Evolutionary conservation across 2,113 vertebrate species (phyloP).

Genomic region (Pelecanoides urinatrix): DNA sequence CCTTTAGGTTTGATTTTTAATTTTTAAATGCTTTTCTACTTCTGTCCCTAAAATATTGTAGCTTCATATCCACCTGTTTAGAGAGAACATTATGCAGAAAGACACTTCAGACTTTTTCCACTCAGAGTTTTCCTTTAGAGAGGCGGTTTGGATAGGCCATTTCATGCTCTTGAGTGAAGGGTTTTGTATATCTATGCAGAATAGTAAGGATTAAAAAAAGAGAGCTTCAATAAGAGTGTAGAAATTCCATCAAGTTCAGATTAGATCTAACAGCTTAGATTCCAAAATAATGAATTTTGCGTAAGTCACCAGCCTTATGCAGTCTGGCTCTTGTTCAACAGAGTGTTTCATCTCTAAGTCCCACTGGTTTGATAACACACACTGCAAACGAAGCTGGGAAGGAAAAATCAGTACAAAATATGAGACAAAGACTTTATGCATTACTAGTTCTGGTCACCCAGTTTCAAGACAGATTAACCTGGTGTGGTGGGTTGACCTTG

Average conservation of each 20-base stretch:
- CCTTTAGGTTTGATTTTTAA: neutral
- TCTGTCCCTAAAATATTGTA: neutral
- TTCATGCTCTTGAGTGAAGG: neutral
- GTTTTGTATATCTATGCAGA: neutral
- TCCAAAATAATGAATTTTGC: neutral
- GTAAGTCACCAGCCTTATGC: neutral
- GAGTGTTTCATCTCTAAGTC: neutral
- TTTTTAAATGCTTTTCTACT: neutral
- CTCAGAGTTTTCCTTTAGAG: neutral
- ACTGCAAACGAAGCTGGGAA: neutral
- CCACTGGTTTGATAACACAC: neutral
- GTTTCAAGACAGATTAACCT: neutral
- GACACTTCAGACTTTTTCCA: neutral
- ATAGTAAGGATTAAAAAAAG: neutral
- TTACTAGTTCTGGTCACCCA: neutral
- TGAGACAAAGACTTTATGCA: neutral
- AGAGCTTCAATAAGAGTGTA: neutral
- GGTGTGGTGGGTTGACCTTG: neutral
- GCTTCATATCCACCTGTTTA: neutral
- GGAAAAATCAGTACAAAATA: neutral
- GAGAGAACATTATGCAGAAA: neutral
- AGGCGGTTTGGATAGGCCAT: neutral
- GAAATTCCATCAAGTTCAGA: neutral
- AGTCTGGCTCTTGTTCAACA: neutral
- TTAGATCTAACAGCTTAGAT: neutral